Evolutionary conservation across 2,888 invertebrate genomes (phyloP), one percentile per base, ranked within the genome.

Genomic region (Asteroscopus sphinx): DNA sequence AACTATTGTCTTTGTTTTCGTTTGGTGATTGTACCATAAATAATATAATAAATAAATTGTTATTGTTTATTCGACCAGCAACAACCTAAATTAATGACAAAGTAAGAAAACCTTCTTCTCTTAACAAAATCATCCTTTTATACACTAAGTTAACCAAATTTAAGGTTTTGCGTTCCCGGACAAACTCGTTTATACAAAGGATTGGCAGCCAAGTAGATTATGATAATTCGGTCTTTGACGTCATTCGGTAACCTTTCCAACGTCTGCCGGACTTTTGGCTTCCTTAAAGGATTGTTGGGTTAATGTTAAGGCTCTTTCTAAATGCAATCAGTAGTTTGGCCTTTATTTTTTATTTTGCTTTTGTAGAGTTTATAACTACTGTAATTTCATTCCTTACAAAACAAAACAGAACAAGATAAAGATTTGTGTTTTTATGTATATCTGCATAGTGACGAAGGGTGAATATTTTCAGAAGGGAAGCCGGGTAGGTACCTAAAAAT

Each of bases 131-230:
- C 3, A 1, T 33, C 7, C 12, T 17, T 13, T 12, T 59, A 44
- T 16, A 33, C 9, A 44, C 13, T 33, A 3, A 21, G 8, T 32
- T 30, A 33, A 48, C 40, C 12, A 47, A 59, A 21, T 48, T 21
- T 13, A 17, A 42, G 21, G 37, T 30, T 40, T 44, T 15, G 7
- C 7, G 0, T 6, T 16, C 16, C 28, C 25, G 3, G 25, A 21
- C 26, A 6, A 13, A 7, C 8, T 26, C 13, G 25, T 49, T 44
- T 45, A 15, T 49, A 28, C 13, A 44, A 57, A 59, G 44, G 42
- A 49, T 60, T 59, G n/a, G 7, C 32, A 42, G 11, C 28, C 12
- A 6, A 28, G 39, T 35, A 30, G 37, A 60, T 60, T 60, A 59
- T 60, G 60, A 44, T 59, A 51, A 59, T 51, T 35, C 9, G 9